Base-by-base conservation (phyloP, 1,140 invertebrate species). In the Pseudomyrmex concolor region DNA sequence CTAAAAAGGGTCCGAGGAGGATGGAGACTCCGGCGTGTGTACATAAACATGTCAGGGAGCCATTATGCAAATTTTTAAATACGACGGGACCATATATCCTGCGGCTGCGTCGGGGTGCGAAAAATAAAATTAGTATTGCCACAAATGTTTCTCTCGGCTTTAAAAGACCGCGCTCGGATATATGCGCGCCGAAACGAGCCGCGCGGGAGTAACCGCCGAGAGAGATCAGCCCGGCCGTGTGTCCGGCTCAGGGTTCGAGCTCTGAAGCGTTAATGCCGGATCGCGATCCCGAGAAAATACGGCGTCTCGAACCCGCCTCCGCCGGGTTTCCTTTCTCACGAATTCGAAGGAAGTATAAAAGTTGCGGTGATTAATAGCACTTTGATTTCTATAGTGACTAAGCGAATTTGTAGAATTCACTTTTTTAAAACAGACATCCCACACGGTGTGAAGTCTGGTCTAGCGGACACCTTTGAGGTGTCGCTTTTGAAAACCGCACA, bases 31-130 rank as follows among this genome's bases (percentile, higher is more conserved):
- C 66, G 64, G 66, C 60, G 87, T 91, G 90, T 92, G 92, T 92
- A 91, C 93, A 93, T 93, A 93, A 93, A 93, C 92, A 93, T 93
- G 91, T 93, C 92, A 91, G 85, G 85, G 74, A 88, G 85, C 91
- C 91, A 93, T 93, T 93, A 93, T 93, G 92, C 91, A 93, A 93
- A 93, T 93, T 93, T 93, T 93, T 93, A 91, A 93, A 93, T 93
- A 92, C 91, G 92, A 90, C 89, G 87, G 83, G 90, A 87, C 90
- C 89, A 89, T 92, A 91, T 89, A 91, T 91, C 86, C 89, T 80
- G 34, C 48, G 51, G 34, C 76, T 60, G 43, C 54, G 66, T 81
- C 83, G 57, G 86, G 88, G 90, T 91, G 92, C 91, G 90, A 88
- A 92, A 92, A 92, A 92, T 92, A 92, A 93, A 93, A 93, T 92